Evolutionary conservation across 2,888 invertebrate genomes (phyloP).

Genomic region (Nemapogon koenigi): DNA sequence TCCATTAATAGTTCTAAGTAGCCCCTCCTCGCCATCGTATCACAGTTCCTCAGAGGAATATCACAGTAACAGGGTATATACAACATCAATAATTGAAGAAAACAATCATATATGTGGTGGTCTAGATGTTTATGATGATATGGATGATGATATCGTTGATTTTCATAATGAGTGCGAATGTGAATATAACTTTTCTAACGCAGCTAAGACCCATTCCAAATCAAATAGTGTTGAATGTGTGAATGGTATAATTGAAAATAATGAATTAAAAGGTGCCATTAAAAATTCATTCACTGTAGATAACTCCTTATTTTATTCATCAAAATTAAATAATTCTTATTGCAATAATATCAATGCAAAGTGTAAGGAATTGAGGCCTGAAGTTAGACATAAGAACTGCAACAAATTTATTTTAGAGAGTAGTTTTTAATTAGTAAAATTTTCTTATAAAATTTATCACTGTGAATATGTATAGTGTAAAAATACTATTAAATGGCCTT

Average conservation of each 20-base stretch:
- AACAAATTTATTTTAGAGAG: conserved; percentile 19
- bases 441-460: background rate
- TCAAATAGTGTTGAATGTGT: conserved; percentile 21
- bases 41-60: conserved; percentile 35
- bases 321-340: conserved; percentile 1
- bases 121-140: conserved; percentile 33
- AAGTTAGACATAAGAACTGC: conserved; percentile 18
- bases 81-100: conserved; percentile 41
- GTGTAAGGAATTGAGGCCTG: conserved; percentile 10
- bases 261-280: background rate
- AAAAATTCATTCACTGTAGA: conserved; percentile 9
- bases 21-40: conserved; percentile 49
- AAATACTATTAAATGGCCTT: conserved; percentile 4
- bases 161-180: conserved; percentile 27
- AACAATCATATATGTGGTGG: no score
- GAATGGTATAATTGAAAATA: conserved; percentile 6
- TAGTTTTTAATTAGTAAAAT: conserved; percentile 3
- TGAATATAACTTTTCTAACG: conserved; percentile 28
- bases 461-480: background rate
- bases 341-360: background rate
- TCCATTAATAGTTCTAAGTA: conserved; percentile 48
- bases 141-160: conserved; percentile 27
- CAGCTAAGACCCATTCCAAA: conserved; percentile 48
- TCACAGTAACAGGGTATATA: conserved; percentile 54
- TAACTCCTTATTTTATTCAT: conserved; percentile 12